Conservation (phyloP, 2,113 vertebrate species). For the Chaetorhynchus papuensis region DNA sequence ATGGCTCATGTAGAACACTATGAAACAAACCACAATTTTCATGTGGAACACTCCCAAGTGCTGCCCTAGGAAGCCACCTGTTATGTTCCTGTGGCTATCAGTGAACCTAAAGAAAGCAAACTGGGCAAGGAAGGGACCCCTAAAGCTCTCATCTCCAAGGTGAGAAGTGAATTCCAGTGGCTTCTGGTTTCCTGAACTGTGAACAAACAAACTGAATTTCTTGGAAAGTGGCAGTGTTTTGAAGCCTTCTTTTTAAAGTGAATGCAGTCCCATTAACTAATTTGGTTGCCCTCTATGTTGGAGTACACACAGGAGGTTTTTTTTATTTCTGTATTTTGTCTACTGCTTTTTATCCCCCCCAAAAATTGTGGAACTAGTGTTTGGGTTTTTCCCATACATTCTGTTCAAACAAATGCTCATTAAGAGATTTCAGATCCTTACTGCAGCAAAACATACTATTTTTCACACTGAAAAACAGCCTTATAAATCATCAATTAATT, state of each 20-base stretch:
- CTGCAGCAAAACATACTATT: not conserved
- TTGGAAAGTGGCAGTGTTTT: not conserved
- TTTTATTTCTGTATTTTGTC: not conserved
- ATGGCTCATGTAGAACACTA: fast-evolving
- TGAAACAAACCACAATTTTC: not conserved
- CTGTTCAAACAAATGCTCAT: not conserved
- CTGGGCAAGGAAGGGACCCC: not conserved
- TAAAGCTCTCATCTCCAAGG: not conserved
- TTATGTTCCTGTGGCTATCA: not conserved
- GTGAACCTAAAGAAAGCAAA: not conserved
- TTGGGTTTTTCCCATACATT: not conserved
- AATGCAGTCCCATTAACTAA: not conserved
- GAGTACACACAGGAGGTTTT: not conserved
- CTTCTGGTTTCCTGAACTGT: not conserved
- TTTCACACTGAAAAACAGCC: not conserved
- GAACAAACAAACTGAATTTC: not conserved
- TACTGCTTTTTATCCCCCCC: not conserved
- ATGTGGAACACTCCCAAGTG: not conserved
- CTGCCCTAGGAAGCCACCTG: not conserved
- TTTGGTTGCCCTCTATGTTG: not conserved
- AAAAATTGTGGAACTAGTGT: not conserved
- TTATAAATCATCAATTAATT: not conserved
- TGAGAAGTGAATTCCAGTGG: not conserved
- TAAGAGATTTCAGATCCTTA: not conserved
- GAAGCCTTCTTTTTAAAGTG: not conserved